A percentile compares a stretch with the other conserved stretches of the same genome.
Conservation (phyloP, 2,113 vertebrate genomes). For the Poeciliopsis prolifica region DNA sequence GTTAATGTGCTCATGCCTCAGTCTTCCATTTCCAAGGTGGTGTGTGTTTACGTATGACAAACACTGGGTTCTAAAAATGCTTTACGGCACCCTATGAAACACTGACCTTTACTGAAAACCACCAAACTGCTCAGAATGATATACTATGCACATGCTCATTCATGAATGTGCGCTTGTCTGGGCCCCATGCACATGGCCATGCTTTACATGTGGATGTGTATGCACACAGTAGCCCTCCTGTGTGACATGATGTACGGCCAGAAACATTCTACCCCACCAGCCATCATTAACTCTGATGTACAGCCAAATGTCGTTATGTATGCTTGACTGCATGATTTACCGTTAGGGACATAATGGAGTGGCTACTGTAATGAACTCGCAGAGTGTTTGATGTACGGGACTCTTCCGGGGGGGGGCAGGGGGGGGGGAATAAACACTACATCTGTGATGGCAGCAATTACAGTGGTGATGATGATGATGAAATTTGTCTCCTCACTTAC, state of each 20-base stretch:
- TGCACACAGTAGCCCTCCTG: neutral
- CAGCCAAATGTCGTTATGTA: conserved; percentile 65
- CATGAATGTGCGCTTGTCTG: neutral
- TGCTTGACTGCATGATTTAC: conserved; percentile 69
- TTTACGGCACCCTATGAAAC: conserved; percentile 56
- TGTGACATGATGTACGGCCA: conserved; percentile 52
- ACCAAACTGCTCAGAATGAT: conserved; percentile 58
- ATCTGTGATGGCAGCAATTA: conserved; percentile 52
- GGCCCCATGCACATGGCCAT: neutral
- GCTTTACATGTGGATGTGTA: conserved; percentile 18
- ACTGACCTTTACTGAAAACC: conserved; percentile 69
- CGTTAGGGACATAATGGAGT: conserved; percentile 60
- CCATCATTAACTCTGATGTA: conserved; percentile 70
- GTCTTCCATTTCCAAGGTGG: conserved; percentile 24
- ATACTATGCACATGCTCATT: conserved; percentile 21
- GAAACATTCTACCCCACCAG: conserved; percentile 56
- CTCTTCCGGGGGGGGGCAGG: conserved; percentile 47
- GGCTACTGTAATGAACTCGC: conserved; percentile 67
- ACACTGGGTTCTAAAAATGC: conserved; percentile 53
- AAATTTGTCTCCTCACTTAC: conserved; percentile 37
- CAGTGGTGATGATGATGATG: conserved; percentile 47
- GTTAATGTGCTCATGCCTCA: conserved; percentile 11
- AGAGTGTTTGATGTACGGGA: conserved; percentile 55
- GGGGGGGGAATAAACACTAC: conserved; percentile 55
- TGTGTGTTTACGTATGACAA: conserved; percentile 45